These are phyloP conservation scores for Paramormyrops hopkinsi DNA, from an alignment of 2,797 vertebrate species.

Conservation along the genomic window DNA sequence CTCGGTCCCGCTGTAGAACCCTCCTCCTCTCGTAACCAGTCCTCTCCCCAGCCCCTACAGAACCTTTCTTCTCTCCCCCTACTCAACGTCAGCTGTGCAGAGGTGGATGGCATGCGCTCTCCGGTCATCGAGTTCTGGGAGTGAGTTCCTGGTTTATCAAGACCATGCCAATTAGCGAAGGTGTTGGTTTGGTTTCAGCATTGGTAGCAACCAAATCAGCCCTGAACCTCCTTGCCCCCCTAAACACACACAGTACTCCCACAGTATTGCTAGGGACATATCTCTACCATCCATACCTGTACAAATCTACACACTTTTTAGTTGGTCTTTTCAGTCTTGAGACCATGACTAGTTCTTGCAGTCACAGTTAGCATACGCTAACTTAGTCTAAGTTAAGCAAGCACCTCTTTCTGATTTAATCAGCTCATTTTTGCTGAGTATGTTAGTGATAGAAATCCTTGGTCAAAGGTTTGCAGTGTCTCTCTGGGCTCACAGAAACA, in stretches of 20 bases:
- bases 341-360: not conserved
- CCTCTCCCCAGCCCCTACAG: conserved; percentile 40
- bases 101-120: conserved; percentile 62
- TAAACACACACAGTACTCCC: not conserved
- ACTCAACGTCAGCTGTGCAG: conserved; percentile 58
- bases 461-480: not conserved
- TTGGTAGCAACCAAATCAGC: not conserved
- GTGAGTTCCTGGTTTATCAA: conserved; percentile 52
- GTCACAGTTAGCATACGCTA: not conserved
- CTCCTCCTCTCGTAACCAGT: conserved; percentile 40
- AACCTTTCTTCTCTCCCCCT: conserved; percentile 46
- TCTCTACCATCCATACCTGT: not conserved
- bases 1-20: not conserved
- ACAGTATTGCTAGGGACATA: not conserved
- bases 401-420: not conserved
- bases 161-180: not conserved
- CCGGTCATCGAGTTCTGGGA: conserved; percentile 79
- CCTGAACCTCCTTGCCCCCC: not conserved
- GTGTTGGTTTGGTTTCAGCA: not conserved
- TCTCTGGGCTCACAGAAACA: not conserved
- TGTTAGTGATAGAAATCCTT: not conserved
- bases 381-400: not conserved
- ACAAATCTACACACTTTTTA: not conserved
- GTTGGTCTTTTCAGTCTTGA: not conserved
- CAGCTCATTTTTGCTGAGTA: not conserved